Conservation (phyloP, 2,113 vertebrate genomes). For the Zootoca vivipara region DNA sequence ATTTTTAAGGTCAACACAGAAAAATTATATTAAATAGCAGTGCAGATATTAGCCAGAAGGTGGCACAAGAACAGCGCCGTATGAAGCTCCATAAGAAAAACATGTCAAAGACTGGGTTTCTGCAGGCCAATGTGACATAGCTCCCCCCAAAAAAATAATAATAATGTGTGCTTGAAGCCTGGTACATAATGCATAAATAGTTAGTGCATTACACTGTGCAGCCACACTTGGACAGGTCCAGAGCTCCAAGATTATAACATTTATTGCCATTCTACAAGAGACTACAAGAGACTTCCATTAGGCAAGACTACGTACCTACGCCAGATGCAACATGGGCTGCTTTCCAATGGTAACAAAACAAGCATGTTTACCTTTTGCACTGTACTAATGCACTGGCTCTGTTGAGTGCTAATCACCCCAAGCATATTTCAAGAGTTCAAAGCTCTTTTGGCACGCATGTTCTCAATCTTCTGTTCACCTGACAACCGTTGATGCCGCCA, state of each 20-base stretch:
- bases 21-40: slow-evolving; percentile 26
- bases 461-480: too few species aligned
- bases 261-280: background rate
- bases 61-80: slow-evolving; percentile 64
- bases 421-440: too few species aligned
- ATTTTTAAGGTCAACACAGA: background rate
- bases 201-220: background rate
- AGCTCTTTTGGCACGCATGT: too few species aligned
- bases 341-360: too few species aligned
- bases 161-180: background rate
- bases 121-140: background rate
- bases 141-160: background rate
- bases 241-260: background rate
- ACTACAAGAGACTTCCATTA: background rate
- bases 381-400: too few species aligned
- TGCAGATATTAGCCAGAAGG: slow-evolving; percentile 51
- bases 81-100: background rate
- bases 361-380: too few species aligned
- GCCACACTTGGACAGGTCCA: background rate
- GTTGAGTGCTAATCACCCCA: too few species aligned
- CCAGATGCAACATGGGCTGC: too few species aligned
- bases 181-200: background rate
- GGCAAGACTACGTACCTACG: background rate
- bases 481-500: too few species aligned
- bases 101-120: fast-evolving